Evolutionary conservation across 2,113 vertebrate species (phyloP).

Genomic region (Cololabis saira): DNA sequence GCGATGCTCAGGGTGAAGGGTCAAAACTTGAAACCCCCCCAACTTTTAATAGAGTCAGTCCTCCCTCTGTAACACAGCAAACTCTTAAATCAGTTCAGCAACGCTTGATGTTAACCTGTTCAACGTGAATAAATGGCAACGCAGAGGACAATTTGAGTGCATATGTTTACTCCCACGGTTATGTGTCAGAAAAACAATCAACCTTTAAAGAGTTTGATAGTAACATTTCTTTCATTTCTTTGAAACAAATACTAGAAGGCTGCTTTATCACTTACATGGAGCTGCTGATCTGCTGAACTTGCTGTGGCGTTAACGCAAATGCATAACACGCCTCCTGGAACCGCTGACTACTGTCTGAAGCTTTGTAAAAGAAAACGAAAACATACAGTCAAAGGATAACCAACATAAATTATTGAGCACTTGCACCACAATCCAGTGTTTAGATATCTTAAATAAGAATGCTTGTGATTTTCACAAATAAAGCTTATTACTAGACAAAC

Average conservation of each 20-base stretch:
- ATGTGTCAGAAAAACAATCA: not conserved
- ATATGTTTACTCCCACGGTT: too few species aligned
- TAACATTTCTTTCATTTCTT: not conserved
- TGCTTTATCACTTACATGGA: conserved; percentile 89
- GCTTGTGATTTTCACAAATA: too few species aligned
- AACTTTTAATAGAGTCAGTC: too few species aligned
- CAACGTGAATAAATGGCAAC: too few species aligned
- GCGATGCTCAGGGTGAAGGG: too few species aligned
- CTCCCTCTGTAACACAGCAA: too few species aligned
- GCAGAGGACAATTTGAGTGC: too few species aligned
- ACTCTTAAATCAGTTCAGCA: too few species aligned
- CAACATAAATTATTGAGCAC: not conserved
- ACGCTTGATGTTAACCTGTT: too few species aligned
- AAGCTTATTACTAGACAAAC: conserved; percentile 4
- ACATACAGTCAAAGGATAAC: conserved; percentile 12
- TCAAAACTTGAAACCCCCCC: too few species aligned
- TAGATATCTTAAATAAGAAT: not conserved
- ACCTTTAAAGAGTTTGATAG: not conserved
- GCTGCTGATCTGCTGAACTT: conserved; percentile 98
- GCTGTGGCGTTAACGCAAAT: conserved; percentile 96
- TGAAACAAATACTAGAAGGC: not conserved
- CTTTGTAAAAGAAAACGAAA: conserved; percentile 69
- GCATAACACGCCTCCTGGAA: conserved; percentile 99
- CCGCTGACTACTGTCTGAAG: conserved; percentile 95
- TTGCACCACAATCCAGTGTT: not conserved